Evolutionary conservation across 1,140 invertebrate genomes (phyloP).

Genomic region (Halyomorpha halys): DNA sequence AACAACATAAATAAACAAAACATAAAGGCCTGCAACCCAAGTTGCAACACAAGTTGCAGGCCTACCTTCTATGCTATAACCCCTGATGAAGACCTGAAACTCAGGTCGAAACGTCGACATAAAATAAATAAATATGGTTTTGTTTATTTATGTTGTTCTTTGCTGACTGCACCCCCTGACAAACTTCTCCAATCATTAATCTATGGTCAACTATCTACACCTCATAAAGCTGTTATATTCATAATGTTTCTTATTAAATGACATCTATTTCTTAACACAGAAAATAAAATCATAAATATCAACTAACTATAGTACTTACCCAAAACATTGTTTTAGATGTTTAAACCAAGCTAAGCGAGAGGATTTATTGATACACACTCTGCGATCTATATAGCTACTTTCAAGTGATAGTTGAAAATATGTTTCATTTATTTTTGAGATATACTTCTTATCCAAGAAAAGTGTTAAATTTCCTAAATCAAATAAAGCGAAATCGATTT

Average conservation of each 20-base stretch:
- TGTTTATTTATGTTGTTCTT: too few species aligned
- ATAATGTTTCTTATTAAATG: background rate
- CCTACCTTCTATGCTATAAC: too few species aligned
- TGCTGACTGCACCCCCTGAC: too few species aligned
- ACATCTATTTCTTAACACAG: background rate
- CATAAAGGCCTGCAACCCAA: too few species aligned
- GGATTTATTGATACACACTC: background rate
- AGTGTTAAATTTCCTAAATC: background rate
- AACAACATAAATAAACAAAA: too few species aligned
- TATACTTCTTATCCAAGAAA: background rate
- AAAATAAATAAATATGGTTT: too few species aligned
- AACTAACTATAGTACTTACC: background rate
- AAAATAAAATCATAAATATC: background rate
- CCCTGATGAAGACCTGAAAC: too few species aligned
- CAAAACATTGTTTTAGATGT: background rate
- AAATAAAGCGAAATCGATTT: background rate
- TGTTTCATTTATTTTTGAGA: background rate
- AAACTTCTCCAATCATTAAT: too few species aligned
- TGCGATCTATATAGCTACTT: background rate
- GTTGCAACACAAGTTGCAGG: too few species aligned
- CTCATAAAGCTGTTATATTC: too few species aligned
- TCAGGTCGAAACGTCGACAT: too few species aligned
- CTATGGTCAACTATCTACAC: too few species aligned
- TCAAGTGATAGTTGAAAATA: background rate
- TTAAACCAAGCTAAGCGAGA: background rate